Conservation (phyloP, 2,113 vertebrate species). For the Rhegmatorhina hoffmannsi region DNA sequence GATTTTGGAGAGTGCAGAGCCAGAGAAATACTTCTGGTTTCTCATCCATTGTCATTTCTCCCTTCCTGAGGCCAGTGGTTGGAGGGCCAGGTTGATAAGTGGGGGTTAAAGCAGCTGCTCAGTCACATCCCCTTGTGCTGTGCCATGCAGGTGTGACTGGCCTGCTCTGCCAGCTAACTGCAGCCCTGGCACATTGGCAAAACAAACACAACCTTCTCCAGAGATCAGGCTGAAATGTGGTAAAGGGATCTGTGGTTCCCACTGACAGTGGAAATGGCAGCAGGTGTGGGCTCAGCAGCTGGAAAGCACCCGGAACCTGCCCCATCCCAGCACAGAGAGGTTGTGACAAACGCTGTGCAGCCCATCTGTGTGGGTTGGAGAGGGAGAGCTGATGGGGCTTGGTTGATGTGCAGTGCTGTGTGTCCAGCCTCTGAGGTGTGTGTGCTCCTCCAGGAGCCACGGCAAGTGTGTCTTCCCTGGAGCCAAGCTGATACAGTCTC, state of each 20-base stretch:
- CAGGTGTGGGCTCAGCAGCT: background rate
- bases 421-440: background rate
- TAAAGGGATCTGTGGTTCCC: background rate
- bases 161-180: background rate
- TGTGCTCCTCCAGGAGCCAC: background rate
- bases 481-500: background rate
- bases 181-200: background rate
- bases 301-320: background rate
- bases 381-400: background rate
- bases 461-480: background rate
- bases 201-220: background rate
- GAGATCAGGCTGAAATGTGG: background rate
- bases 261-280: background rate
- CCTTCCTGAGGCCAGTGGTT: background rate
- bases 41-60: background rate
- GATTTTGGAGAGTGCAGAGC: background rate
- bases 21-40: background rate
- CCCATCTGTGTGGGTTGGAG: accelerated
- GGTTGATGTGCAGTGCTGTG: accelerated
- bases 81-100: background rate
- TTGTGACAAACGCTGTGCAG: background rate
- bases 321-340: background rate
- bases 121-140: background rate
- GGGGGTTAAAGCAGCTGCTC: background rate
- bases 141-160: background rate